Evolutionary conservation across 2,113 vertebrate genomes (phyloP).

Genomic region (Alligator mississippiensis): DNA sequence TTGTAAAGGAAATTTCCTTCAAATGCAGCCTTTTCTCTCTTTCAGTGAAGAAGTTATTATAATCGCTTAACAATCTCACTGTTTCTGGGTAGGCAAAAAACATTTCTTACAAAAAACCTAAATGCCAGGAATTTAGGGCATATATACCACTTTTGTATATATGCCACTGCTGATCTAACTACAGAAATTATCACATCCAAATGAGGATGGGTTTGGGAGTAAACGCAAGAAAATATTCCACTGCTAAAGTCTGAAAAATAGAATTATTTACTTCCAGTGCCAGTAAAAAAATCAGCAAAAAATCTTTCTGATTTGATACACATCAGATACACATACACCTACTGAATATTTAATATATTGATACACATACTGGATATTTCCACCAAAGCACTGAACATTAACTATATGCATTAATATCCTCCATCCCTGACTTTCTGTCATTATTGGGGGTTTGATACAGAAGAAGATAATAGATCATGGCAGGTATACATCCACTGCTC

Average conservation of each 20-base stretch:
- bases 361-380: not conserved
- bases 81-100: not conserved
- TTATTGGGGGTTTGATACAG: not conserved
- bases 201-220: not conserved
- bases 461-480: not conserved
- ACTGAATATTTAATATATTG: not conserved
- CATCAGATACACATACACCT: not conserved
- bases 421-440: not conserved
- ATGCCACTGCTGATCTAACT: not conserved
- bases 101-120: not conserved
- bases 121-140: constrained; percentile 5
- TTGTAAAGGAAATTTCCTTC: accelerated
- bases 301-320: no score
- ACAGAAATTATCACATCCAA: not conserved
- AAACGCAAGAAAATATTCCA: not conserved
- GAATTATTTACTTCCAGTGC: not conserved
- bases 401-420: not conserved
- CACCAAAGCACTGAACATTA: not conserved
- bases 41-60: constrained; percentile 25
- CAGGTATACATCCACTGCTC: not conserved
- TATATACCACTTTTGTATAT: not conserved
- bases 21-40: not conserved
- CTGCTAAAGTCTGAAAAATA: not conserved
- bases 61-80: not conserved
- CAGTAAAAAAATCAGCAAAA: no score